These are phyloP conservation scores for Mimumesa dahlbomi DNA, from an alignment of 2,888 invertebrate species.

Conservation along the genomic window DNA sequence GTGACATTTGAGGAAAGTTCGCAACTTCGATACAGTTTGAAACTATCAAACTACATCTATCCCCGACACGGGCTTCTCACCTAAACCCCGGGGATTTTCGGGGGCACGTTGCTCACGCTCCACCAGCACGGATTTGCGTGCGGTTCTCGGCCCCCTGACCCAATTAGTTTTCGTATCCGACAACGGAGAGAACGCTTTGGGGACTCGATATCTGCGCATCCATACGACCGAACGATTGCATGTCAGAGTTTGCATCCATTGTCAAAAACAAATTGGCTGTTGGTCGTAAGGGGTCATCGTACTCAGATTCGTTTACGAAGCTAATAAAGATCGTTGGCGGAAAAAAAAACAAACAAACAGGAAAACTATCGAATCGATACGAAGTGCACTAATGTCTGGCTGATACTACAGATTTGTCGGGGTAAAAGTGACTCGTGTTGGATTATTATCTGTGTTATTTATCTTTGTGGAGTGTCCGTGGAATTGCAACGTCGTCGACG, in stretches of 20 bases:
- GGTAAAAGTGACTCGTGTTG: too few species aligned
- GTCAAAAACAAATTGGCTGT: conserved; percentile 6
- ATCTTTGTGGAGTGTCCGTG: not conserved
- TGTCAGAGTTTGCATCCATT: conserved; percentile 3
- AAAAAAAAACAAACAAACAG: too few species aligned
- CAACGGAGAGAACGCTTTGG: conserved; percentile 29
- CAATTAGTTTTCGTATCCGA: conserved; percentile 67
- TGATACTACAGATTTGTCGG: too few species aligned
- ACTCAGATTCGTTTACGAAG: too few species aligned
- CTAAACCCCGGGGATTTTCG: conserved; percentile 54
- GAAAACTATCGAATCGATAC: too few species aligned
- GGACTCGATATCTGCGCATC: conserved; percentile 7
- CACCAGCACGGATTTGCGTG: conserved; percentile 68
- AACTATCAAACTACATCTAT: conserved; percentile 16
- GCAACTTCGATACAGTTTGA: conserved; percentile 18
- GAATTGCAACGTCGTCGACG: too few species aligned
- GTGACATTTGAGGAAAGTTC: conserved; percentile 5
- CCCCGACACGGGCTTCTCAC: conserved; percentile 18
- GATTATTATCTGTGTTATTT: too few species aligned
- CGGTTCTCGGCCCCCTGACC: conserved; percentile 70
- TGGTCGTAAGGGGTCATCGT: too few species aligned
- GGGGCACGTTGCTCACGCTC: conserved; percentile 42
- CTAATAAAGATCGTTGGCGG: too few species aligned
- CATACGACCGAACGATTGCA: not conserved
- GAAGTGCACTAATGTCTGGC: too few species aligned